These are phyloP conservation scores for Reticulitermes speratus DNA, from an alignment of 1,140 invertebrate genomes.

Conservation along the genomic window DNA sequence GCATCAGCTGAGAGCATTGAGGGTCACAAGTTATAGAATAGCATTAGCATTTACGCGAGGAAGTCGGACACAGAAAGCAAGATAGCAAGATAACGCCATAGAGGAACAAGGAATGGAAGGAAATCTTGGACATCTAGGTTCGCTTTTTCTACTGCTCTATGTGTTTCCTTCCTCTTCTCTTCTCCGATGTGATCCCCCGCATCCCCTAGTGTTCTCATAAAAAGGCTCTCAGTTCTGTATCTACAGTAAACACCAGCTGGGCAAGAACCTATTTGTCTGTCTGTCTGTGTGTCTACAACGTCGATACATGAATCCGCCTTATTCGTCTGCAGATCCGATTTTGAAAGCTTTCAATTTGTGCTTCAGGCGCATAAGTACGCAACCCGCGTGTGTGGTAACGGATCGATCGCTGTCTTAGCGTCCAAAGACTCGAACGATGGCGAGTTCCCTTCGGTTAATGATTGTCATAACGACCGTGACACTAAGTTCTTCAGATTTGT, in stretches of 20 bases:
- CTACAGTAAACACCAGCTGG: background rate
- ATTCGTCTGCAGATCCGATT: slow-evolving; percentile 29
- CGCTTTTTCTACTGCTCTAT: background rate
- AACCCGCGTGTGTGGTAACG: background rate
- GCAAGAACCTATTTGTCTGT: background rate
- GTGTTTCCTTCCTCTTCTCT: background rate
- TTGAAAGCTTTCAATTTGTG: slow-evolving; percentile 31
- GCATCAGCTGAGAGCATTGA: background rate
- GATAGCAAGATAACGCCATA: background rate
- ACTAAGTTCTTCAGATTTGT: too few relatives aligned
- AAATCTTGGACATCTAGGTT: background rate
- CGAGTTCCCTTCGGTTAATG: background rate
- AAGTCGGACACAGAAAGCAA: background rate
- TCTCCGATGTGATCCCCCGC: background rate
- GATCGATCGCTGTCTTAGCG: background rate
- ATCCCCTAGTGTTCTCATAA: background rate
- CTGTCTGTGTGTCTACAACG: background rate
- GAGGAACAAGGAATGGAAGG: background rate
- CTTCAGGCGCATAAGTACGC: background rate
- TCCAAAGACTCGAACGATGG: background rate
- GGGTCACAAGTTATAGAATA: slow-evolving; percentile 20
- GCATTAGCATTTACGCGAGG: background rate
- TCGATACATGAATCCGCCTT: slow-evolving; percentile 11
- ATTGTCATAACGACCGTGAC: too few relatives aligned
- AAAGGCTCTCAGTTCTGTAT: background rate